These are phyloP conservation scores for Gephyroberyx darwinii DNA, from an alignment of 2,797 vertebrate genomes.

Conservation along the genomic window DNA sequence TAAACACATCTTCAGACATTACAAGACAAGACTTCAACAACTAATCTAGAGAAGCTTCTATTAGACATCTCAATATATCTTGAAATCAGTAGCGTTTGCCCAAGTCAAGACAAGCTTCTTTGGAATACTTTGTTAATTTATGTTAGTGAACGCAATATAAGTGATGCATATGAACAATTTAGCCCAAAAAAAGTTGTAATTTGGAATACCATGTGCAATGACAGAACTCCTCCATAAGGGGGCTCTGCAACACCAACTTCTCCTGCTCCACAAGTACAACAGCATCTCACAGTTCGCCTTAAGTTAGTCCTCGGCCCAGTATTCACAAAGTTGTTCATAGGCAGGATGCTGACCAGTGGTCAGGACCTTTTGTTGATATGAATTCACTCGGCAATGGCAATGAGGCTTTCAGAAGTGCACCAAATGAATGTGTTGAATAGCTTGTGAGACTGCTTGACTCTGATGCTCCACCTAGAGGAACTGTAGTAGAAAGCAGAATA, in stretches of 20 bases:
- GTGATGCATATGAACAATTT: no score
- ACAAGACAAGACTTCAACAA: background rate
- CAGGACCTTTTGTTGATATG: no score
- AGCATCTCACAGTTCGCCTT: constrained; percentile 25
- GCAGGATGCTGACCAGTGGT: constrained; percentile 3
- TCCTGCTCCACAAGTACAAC: background rate
- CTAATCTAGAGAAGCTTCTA: constrained; percentile 10
- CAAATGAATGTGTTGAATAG: background rate
- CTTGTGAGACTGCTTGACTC: background rate
- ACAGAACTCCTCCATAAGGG: background rate
- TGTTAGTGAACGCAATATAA: background rate
- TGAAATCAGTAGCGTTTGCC: constrained; percentile 17
- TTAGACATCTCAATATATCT: constrained; percentile 1
- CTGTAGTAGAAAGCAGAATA: background rate
- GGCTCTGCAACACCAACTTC: background rate
- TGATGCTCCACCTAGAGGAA: background rate
- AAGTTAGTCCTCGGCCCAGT: background rate
- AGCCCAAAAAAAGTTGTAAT: background rate
- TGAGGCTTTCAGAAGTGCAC: background rate
- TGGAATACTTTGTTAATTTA: background rate
- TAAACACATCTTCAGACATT: constrained; percentile 1
- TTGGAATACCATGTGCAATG: background rate
- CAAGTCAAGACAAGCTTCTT: background rate
- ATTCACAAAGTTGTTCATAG: constrained; percentile 3
- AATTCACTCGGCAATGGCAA: background rate